A percentile compares a stretch with the other conserved stretches of the same genome.
phyloP scores from a whole-genome alignment of 2,797 vertebrate species.

The Sorex maritimensis region DNA sequence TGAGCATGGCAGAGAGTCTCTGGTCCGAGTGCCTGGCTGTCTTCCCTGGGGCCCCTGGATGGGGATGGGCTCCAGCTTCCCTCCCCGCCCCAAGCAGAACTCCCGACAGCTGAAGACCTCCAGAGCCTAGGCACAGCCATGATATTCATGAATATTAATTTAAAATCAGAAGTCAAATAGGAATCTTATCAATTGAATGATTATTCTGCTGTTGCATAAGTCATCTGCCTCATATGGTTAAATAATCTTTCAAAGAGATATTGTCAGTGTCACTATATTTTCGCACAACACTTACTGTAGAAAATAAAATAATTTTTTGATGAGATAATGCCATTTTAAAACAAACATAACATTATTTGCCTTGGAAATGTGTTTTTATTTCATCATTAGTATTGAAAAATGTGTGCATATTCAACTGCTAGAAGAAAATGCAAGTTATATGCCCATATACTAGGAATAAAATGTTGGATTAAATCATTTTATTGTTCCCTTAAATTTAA shows the following conservation, averaged over 20 bases:
- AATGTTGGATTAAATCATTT: not conserved
- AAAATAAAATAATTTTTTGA: not conserved
- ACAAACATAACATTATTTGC: not conserved
- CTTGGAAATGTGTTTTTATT: not conserved
- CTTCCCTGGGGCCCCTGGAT: no score
- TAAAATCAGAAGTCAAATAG: not conserved
- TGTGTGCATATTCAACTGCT: not conserved
- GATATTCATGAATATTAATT: not conserved
- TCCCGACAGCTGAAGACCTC: no score
- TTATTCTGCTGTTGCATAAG: not conserved
- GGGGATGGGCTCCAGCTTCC: no score
- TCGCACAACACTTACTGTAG: not conserved
- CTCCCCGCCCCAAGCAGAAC: no score
- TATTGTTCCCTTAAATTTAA: constrained; percentile 23
- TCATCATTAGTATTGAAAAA: constrained; percentile 18
- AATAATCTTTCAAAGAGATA: not conserved
- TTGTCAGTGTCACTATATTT: not conserved
- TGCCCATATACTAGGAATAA: not conserved
- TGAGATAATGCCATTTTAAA: constrained; percentile 13
- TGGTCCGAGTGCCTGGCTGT: no score
- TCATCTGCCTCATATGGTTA: constrained; percentile 30
- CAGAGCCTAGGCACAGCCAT: not conserved
- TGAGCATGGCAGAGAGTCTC: no score
- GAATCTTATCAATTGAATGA: not conserved
- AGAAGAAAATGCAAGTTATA: not conserved